Percentiles rank a stretch among this genome's conserved stretches.
Conservation (phyloP, 2,113 vertebrate species). For the Paramisgurnus dabryanus region DNA sequence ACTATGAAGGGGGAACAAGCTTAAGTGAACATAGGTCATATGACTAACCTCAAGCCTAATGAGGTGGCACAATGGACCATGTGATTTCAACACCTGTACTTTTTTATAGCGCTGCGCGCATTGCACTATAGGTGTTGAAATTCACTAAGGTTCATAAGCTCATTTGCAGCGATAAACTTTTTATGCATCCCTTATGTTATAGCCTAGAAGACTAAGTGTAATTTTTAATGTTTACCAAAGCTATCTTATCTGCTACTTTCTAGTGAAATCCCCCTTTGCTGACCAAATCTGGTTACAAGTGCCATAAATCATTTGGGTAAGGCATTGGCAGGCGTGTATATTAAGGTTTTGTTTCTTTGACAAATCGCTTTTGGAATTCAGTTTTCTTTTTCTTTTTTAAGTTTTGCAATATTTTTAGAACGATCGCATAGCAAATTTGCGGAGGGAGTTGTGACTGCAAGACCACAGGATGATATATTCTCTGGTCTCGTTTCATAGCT, state of each 20-base stretch:
- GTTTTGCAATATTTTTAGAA: slow-evolving; percentile 34
- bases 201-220: slow-evolving; percentile 55
- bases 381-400: slow-evolving; percentile 46
- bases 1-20: slow-evolving; percentile 55
- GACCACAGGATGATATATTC: slow-evolving; percentile 34
- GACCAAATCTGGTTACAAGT: slow-evolving; percentile 53
- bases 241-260: slow-evolving; percentile 53
- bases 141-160: slow-evolving; percentile 59
- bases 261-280: slow-evolving; percentile 25
- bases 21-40: slow-evolving; percentile 62
- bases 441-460: slow-evolving; percentile 64
- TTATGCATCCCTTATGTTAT: slow-evolving; percentile 64
- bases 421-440: slow-evolving; percentile 50
- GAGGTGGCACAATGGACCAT: slow-evolving; percentile 64
- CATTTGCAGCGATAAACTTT: slow-evolving; percentile 64
- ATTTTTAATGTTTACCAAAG: slow-evolving; percentile 69
- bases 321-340: slow-evolving; percentile 38
- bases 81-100: slow-evolving; percentile 66
- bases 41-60: slow-evolving; percentile 63
- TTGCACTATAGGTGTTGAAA: slow-evolving; percentile 76
- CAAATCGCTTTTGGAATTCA: slow-evolving; percentile 51
- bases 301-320: slow-evolving; percentile 55
- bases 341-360: slow-evolving; percentile 25
- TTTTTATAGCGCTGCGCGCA: slow-evolving; percentile 77
- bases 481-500: slow-evolving; percentile 30